Evolutionary conservation across 1,140 invertebrate genomes (phyloP).

Genomic region (Xylocopa sonorina): DNA sequence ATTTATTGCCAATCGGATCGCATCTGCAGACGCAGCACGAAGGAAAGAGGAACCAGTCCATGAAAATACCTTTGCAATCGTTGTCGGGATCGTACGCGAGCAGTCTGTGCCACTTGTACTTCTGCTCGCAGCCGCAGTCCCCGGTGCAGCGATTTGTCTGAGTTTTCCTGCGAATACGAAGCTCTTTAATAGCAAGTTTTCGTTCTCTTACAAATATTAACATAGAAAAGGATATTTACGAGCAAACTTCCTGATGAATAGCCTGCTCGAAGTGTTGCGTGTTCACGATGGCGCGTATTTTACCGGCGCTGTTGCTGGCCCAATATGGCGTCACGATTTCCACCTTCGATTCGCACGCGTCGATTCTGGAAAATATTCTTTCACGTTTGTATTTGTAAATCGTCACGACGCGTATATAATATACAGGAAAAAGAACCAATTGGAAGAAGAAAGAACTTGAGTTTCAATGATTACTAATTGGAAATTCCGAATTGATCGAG

Average conservation of each 20-base stretch:
- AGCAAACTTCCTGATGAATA: slow-evolving; percentile 96
- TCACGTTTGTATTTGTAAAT: no score
- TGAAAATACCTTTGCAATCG: slow-evolving; percentile 96
- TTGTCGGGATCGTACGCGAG: slow-evolving; percentile 96
- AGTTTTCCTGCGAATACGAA: slow-evolving; percentile 91
- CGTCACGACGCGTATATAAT: no score
- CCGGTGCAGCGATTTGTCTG: slow-evolving; percentile 89
- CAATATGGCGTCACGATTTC: slow-evolving; percentile 97
- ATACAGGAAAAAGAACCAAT: no score
- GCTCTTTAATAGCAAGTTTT: no score
- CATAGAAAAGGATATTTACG: slow-evolving; percentile 83
- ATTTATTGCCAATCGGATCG: slow-evolving; percentile 79
- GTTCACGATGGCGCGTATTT: slow-evolving; percentile 95
- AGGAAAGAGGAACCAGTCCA: slow-evolving; percentile 97
- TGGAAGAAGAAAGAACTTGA: no score
- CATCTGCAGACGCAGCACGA: slow-evolving; percentile 96
- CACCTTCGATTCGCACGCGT: slow-evolving; percentile 95
- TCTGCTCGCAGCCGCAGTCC: slow-evolving; percentile 95
- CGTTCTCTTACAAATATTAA: no score
- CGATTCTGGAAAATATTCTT: slow-evolving; percentile 84
- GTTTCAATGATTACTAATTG: no score
- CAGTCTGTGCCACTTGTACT: slow-evolving; percentile 94
- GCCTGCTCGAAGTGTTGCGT: slow-evolving; percentile 97
- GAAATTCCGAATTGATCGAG: no score
- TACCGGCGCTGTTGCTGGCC: slow-evolving; percentile 95